Percentiles rank a stretch among this genome's conserved stretches.
phyloP scores from a whole-genome alignment of 2,888 invertebrate species.

The Trachelus stipa region DNA sequence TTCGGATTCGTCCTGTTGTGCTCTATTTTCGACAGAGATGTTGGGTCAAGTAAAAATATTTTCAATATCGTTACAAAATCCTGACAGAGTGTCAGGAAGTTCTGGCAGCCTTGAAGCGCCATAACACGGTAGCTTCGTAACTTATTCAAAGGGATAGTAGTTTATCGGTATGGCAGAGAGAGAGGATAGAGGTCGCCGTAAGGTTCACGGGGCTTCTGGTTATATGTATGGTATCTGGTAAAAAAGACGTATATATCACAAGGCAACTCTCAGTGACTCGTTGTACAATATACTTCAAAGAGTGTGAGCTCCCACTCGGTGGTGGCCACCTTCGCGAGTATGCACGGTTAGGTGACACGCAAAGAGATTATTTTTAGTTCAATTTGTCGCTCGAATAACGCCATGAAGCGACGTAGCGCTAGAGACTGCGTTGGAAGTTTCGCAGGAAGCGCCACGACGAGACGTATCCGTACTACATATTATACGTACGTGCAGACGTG shows the following conservation, averaged over 20 bases:
- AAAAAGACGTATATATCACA: not conserved
- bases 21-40: not conserved
- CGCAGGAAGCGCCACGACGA: not conserved
- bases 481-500: not conserved
- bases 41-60: not conserved
- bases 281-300: not conserved
- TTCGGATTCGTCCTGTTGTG: not conserved
- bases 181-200: not conserved
- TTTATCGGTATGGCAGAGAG: not conserved
- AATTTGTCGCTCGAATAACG: conserved; percentile 62
- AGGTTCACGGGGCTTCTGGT: not conserved
- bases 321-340: conserved; percentile 44
- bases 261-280: not conserved
- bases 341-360: conserved; percentile 54
- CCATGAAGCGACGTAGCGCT: conserved; percentile 46
- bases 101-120: not conserved
- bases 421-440: too few species aligned
- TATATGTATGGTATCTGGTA: not conserved
- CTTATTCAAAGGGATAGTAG: not conserved
- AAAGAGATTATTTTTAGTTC: conserved; percentile 64
- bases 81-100: not conserved
- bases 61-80: not conserved
- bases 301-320: not conserved
- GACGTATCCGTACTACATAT: not conserved
- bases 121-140: not conserved